Evolutionary conservation across 2,888 invertebrate species (phyloP), one percentile per base, ranked within the genome.

Genomic region (Amblyteles armatorius): DNA sequence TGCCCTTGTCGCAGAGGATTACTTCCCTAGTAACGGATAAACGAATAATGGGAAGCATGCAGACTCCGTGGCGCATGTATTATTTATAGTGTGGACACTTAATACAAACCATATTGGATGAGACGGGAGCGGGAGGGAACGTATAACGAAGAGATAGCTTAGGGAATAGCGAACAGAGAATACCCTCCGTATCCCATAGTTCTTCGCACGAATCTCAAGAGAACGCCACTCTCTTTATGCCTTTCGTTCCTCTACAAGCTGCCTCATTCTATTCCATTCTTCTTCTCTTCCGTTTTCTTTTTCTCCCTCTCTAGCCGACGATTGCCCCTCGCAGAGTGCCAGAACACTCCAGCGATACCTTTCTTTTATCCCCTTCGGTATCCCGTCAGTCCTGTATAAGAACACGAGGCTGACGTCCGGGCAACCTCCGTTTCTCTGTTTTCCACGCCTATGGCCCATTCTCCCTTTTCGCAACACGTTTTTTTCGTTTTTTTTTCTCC

Each of bases 201-300:
- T 85, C 60, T 67, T 82, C 44, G 63, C 26, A 60, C 79, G 74
- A 67, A 79, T 79, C 85, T 82, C 82, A 22, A 72, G 85, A 79
- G 82, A 76, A 79, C 67, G 55, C 73, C 71, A 72, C 67, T 71
- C 82, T 72, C 82, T 82, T 79, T 82, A 72, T 76, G 67, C 79
- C 36, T 22, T 73, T 74, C 71, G 69, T 82, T 72, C 74, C 79
- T 60, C 71, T 33, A 40, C 79, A 13, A 55, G 63, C 69, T 68
- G 19, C 57, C 76, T 65, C 65, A 74, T 79, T 40, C 67, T 68
- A 57, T 76, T 29, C 52, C 26, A 40, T 55, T 33, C 1, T 77
- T 63, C 67, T 50, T 57, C 36, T 5, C 13, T 26, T 29, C 44
- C 19, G 36, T 40, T n/a, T 60, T 52, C 50, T 60, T 50, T 69